Conservation (phyloP, 2,797 vertebrate species). For the Poeciliopsis gracilis region DNA sequence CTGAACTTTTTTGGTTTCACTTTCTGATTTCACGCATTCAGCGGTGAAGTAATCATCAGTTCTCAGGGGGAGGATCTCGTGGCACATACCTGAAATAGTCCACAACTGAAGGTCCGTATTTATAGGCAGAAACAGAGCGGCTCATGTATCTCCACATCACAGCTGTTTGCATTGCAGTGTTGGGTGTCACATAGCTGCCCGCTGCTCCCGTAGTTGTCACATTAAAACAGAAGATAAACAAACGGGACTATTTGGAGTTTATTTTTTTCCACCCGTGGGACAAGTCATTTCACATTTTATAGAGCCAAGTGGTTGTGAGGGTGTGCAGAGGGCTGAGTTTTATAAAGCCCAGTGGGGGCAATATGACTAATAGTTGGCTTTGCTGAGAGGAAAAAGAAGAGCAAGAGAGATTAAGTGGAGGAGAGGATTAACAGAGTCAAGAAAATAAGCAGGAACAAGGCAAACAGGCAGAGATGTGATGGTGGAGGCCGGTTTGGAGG, state of each 20-base stretch:
- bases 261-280: slow-evolving; percentile 63
- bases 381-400: slow-evolving; percentile 53
- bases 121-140: slow-evolving; percentile 73
- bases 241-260: slow-evolving; percentile 64
- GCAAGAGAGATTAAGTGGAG: slow-evolving; percentile 60
- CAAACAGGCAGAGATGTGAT: slow-evolving; percentile 28
- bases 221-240: slow-evolving; percentile 79
- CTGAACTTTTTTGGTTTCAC: slow-evolving; percentile 28
- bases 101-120: slow-evolving; percentile 74
- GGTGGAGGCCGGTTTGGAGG: slow-evolving; percentile 25
- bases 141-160: slow-evolving; percentile 76
- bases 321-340: slow-evolving; percentile 48
- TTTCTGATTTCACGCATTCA: slow-evolving; percentile 45
- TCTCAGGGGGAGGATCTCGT: slow-evolving; percentile 66
- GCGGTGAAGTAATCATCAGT: slow-evolving; percentile 59
- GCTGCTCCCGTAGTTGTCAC: slow-evolving; percentile 70
- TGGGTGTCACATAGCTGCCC: slow-evolving; percentile 70
- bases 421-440: slow-evolving; percentile 64
- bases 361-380: slow-evolving; percentile 68
- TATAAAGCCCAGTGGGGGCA: slow-evolving; percentile 66
- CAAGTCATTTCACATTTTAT: slow-evolving; percentile 69
- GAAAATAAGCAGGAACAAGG: slow-evolving; percentile 61
- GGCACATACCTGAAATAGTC: slow-evolving; percentile 78
- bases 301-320: slow-evolving; percentile 47
- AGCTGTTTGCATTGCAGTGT: slow-evolving; percentile 79